A percentile compares a stretch with the other conserved stretches of the same genome.
These are phyloP conservation scores for Sylvia atricapilla DNA, from an alignment of 2,113 vertebrate genomes.

Conservation along the genomic window DNA sequence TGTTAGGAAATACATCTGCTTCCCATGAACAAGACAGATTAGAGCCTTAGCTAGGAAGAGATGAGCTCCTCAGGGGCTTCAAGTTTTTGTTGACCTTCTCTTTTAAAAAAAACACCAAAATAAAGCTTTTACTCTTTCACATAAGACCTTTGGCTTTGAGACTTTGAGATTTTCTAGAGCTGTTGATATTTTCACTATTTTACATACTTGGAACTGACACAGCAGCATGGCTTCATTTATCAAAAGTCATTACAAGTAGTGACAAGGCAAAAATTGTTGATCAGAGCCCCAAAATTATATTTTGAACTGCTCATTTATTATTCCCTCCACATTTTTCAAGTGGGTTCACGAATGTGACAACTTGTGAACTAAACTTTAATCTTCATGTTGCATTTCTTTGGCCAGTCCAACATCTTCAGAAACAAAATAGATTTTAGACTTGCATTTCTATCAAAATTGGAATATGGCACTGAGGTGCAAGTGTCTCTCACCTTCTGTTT, in stretches of 20 bases:
- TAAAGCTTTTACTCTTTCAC: not conserved
- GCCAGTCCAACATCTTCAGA: not conserved
- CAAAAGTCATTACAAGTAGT: not conserved
- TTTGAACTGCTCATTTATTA: not conserved
- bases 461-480: not conserved
- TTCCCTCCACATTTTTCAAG: not conserved
- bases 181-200: not conserved
- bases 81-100: not conserved
- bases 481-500: conserved; percentile 76
- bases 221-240: not conserved
- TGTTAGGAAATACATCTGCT: not conserved
- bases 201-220: not conserved
- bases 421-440: not conserved
- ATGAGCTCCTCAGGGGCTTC: not conserved
- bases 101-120: not conserved
- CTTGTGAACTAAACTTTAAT: not conserved
- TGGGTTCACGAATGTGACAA: not conserved
- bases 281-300: not conserved
- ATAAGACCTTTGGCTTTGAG: not conserved
- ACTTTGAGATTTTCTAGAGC: not conserved
- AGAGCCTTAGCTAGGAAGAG: not conserved
- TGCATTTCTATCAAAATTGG: not conserved
- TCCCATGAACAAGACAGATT: not conserved
- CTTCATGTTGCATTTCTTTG: not conserved
- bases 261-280: not conserved